phyloP scores from a whole-genome alignment of 2,113 vertebrate genomes.

The Synchiropus splendidus region DNA sequence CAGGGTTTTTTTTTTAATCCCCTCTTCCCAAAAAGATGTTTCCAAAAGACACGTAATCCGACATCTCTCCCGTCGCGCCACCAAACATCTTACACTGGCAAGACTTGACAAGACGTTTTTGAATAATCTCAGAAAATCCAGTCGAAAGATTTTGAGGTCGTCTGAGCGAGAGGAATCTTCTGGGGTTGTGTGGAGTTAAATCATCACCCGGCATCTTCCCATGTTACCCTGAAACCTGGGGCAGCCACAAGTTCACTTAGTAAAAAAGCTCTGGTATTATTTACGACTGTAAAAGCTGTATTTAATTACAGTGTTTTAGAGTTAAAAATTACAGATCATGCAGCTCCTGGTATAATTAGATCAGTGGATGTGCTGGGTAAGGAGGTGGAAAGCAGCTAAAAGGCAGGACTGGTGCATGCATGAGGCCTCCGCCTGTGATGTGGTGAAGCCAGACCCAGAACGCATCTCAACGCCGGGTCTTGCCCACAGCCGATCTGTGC shows the following conservation, averaged over 20 bases:
- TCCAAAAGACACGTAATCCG: slow-evolving; percentile 42
- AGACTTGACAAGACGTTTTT: slow-evolving; percentile 27
- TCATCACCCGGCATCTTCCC: slow-evolving; percentile 33
- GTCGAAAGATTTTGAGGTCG: slow-evolving; percentile 22
- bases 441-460: slow-evolving; percentile 50
- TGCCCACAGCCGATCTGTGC: slow-evolving; percentile 32
- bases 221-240: slow-evolving; percentile 36
- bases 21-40: slow-evolving; percentile 45
- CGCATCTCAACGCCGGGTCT: slow-evolving; percentile 29
- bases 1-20: slow-evolving; percentile 14
- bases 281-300: slow-evolving; percentile 69
- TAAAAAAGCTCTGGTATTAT: slow-evolving; percentile 58
- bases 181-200: slow-evolving; percentile 27
- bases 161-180: slow-evolving; percentile 16
- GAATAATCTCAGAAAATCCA: slow-evolving; percentile 35
- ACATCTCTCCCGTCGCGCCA: slow-evolving; percentile 2
- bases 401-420: slow-evolving; percentile 41
- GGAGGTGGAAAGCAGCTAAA: slow-evolving; percentile 41
- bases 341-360: slow-evolving; percentile 70
- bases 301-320: slow-evolving; percentile 72
- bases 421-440: slow-evolving; percentile 57
- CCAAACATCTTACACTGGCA: slow-evolving; percentile 34
- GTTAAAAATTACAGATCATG: slow-evolving; percentile 74
- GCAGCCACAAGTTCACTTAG: slow-evolving; percentile 34
- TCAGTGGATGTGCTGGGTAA: slow-evolving; percentile 38